Percentiles rank a stretch among this genome's conserved stretches.
phyloP scores from a whole-genome alignment of 2,113 vertebrate species.

The Trichomycterus rosablanca region DNA sequence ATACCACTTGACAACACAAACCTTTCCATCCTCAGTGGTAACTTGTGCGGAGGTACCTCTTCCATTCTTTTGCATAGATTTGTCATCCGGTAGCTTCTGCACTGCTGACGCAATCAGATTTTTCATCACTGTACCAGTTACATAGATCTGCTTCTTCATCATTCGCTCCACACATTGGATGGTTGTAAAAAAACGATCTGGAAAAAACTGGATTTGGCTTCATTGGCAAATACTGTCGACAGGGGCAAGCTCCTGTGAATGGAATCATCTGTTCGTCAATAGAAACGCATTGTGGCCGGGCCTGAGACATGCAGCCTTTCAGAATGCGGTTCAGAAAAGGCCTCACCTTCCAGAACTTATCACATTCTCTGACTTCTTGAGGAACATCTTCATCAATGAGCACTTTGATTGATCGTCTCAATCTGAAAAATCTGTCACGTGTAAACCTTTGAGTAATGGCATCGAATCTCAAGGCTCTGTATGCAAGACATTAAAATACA shows the following conservation, averaged over 20 bases:
- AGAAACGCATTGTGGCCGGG: not conserved
- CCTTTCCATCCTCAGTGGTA: too few species aligned
- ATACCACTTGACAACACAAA: too few species aligned
- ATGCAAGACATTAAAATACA: slow-evolving; percentile 23
- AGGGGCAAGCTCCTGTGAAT: slow-evolving; percentile 26
- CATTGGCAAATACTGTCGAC: slow-evolving; percentile 21
- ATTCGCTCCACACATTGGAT: too few species aligned
- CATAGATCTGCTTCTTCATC: too few species aligned
- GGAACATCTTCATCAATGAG: slow-evolving; percentile 36
- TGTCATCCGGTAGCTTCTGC: too few species aligned
- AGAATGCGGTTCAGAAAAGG: slow-evolving; percentile 15
- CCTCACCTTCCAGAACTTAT: slow-evolving; percentile 33
- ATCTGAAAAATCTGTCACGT: slow-evolving; percentile 16
- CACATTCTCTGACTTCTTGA: slow-evolving; percentile 16
- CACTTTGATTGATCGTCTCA: slow-evolving; percentile 23
- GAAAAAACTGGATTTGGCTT: too few species aligned
- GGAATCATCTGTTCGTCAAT: slow-evolving; percentile 23
- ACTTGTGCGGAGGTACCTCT: too few species aligned
- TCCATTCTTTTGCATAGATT: too few species aligned
- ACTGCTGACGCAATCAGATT: too few species aligned
- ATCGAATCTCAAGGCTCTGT: slow-evolving; percentile 9
- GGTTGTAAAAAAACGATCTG: too few species aligned
- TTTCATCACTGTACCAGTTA: too few species aligned
- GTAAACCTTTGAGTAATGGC: slow-evolving; percentile 18
- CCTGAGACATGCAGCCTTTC: slow-evolving; percentile 13